Evolutionary conservation across 2,113 vertebrate species (phyloP), one percentile per base, ranked within the genome.

Genomic region (Phyllostomus hastatus): DNA sequence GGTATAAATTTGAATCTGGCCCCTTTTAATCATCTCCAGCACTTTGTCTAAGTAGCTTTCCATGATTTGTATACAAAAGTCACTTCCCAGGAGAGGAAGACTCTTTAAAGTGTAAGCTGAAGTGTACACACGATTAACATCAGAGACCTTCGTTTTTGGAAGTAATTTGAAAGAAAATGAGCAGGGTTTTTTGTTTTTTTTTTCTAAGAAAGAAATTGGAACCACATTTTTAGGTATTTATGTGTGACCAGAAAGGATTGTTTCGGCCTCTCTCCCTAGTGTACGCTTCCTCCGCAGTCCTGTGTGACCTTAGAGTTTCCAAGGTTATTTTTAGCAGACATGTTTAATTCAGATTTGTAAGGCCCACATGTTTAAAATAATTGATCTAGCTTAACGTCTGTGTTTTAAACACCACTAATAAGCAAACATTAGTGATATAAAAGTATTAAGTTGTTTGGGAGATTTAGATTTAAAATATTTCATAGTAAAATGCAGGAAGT

Each of bases 11-110:
- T 96, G 98, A 96, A 95, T 88, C 86, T 97, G 97, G 87, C 83
- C 84, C 80, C 94, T 96, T 95, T 97, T 98, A 98, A 98, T 98
- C 98, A 98, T 97, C 96, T 97, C 97, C 98, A 98, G 98, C 88
- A 83, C 83, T 89, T 90, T 82, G 83, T 96, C 97, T 95, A 46
- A 98, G 93, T 96, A 95, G 96, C 96, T 97, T 96, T 70, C 70
- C 92, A 31, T 98, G 97, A 98, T 98, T 98, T 98, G 97, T 98
- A 57, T 98, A 98, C 95, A 98, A 94, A 98, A 98, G 89, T 97
- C 90, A 87, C 90, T 98, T 98, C 98, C 98, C 97, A 88, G 96
- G 98, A 98, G 98, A 97, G 93, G 94, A 82, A 31, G 69, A 43
- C 90, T 97, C 97, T 97, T 97, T 97, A 78, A 98, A 97, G 97